Base-by-base conservation (phyloP, 2,113 vertebrate species). In the Leucopternis melanops region DNA sequence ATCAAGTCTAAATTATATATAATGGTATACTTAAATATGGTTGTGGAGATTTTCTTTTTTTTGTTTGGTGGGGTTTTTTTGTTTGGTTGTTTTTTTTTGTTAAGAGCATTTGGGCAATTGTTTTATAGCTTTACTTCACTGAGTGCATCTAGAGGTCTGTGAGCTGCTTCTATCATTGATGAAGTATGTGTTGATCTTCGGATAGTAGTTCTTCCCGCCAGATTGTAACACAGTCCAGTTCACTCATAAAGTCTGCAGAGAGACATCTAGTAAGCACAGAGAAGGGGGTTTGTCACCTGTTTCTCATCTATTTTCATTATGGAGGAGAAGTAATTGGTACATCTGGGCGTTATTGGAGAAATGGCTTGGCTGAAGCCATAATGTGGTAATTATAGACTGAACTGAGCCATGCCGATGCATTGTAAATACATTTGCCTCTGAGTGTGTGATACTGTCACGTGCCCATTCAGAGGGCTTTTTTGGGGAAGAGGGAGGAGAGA, bases 341-440 rank as follows among this genome's bases (percentile, higher is more conserved):
- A 84, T 93, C 85, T 97, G 97, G 91, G 90, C 20, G 1, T 95
- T 97, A 91, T 23, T 94, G 95, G 81, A 97, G 92, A 79, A 93
- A 66, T 62, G 50, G 34, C 75, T 94, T 94, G 69, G 80, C 95
- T 96, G 92, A 96, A 93, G 90, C 92, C 85, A 34, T 97, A 94
- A 93, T 86, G 49, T 74, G 58, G 88, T 95, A 93, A 97, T 97
- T 97, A 88, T 2, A 94, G 92, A 83, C 90, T 95, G 95, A 97
- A 82, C 84, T 71, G 63, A 96, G 70, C 86, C 44, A 15, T 94
- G 94, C 85, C 29, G 22, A 77, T 88, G 70, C 62, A 31, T 21
- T 96, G 67, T 81, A 95, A 94, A 84, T 93, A 90, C 29, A 59
- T 89, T 82, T 88, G 40, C 52, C 69, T 85, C 92, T 81, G 89